Evolutionary conservation across 2,888 invertebrate species (phyloP).

Genomic region (Eupeodes luniger): DNA sequence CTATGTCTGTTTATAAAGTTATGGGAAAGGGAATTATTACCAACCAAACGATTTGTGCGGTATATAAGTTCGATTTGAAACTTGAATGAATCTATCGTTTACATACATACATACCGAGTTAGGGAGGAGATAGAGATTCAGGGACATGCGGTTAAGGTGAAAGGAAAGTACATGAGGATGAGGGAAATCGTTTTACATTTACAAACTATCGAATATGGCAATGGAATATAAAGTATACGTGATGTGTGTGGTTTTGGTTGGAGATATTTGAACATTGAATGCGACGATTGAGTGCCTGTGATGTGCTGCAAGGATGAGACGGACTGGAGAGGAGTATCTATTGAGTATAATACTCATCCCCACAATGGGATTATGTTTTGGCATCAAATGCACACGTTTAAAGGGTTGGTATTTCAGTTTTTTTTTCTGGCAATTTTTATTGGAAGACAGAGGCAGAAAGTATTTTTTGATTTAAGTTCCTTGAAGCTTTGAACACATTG

Average conservation of each 20-base stretch:
- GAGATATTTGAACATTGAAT: constrained; percentile 37
- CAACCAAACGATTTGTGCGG: constrained; percentile 45
- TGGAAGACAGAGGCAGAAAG: not conserved
- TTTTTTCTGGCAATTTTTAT: not conserved
- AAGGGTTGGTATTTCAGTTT: not conserved
- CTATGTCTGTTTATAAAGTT: constrained; percentile 1
- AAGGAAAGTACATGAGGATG: not conserved
- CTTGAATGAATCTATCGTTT: not conserved
- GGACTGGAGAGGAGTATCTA: constrained; percentile 34
- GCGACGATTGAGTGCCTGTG: constrained; percentile 35
- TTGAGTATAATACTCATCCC: constrained; percentile 11
- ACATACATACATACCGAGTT: too few species aligned
- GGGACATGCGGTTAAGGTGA: not conserved
- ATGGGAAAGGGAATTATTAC: constrained; percentile 46
- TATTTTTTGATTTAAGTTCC: not conserved
- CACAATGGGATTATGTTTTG: constrained; percentile 68
- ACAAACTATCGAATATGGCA: constrained; percentile 72
- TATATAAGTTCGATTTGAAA: not conserved
- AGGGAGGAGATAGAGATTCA: not conserved
- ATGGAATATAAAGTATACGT: constrained; percentile 63
- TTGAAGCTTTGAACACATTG: not conserved
- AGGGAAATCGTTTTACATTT: constrained; percentile 71
- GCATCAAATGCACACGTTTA: constrained; percentile 60
- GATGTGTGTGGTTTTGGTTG: not conserved
- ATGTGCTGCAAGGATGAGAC: constrained; percentile 36